Base-by-base conservation (phyloP, 37 sponge, comb jelly and placozoan genomes). In the Agelas oroides region DNA sequence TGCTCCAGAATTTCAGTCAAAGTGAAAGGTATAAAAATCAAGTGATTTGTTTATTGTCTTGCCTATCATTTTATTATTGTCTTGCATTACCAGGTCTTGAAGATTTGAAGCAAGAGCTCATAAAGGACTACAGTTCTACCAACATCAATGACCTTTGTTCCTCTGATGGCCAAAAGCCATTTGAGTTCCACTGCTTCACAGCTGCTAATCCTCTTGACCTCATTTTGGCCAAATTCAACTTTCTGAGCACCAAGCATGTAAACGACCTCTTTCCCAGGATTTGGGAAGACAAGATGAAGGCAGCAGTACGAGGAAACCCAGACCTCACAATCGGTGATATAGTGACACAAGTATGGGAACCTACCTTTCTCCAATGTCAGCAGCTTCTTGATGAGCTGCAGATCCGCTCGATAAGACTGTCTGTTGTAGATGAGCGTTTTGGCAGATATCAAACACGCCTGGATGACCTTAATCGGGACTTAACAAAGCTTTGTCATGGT, bases 71-170 rank as follows among this genome's bases (percentile, higher is more conserved):
- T n/a, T n/a, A n/a, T n/a, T n/a, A n/a, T n/a, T n/a, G n/a, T n/a
- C n/a, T n/a, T n/a, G n/a, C n/a, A n/a, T n/a, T n/a, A n/a, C n/a
- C 3, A 79, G 79, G 79, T 53, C 21, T 79, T 32, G 18, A 0
- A 2, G 23, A 46, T 1, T 37, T 80, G 31, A 53, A 37, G 37
- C 17, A 58, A 14, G 66, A 84, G 32, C 33, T 84, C 1, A 19
- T 65, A 28, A 28, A 64, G 30, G 25, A 84, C 33, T 46, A 54
- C 62, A 34, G 38, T 23, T 24, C 21, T 23, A 32, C 3, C 53
- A 73, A 73, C 15, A 70, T 86, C 40, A 78, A 72, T 52, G 21
- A 19, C 14, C 59, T 86, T 31, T 86, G 73, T 31, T 27, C 34
- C 37, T 1, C 0, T 8, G 66, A 71, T 8, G 20, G 27, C 1